phyloP scores from a whole-genome alignment of 2,797 vertebrate species.

The Tragelaphus eurycerus region DNA sequence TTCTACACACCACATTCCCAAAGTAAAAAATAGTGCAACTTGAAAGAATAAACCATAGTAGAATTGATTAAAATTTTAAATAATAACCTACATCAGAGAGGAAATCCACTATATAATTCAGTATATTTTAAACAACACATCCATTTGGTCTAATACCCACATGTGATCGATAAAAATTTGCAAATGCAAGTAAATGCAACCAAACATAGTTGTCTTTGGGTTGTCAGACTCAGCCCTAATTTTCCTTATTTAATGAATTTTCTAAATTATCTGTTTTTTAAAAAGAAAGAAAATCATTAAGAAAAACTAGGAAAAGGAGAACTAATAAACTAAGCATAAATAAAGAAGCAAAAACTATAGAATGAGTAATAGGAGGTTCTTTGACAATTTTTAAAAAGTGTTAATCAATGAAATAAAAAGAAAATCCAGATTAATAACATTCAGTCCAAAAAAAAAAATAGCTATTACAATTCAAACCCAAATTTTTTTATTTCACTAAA shows the following conservation, averaged over 20 bases:
- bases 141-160: neutral
- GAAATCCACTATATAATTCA: neutral
- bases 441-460: neutral
- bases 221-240: neutral
- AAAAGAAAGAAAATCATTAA: neutral
- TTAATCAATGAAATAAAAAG: no score
- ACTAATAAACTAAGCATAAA: neutral
- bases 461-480: neutral
- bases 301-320: neutral
- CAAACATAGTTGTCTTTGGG: neutral
- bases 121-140: neutral
- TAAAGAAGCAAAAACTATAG: neutral
- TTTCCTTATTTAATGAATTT: constrained; percentile 31
- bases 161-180: neutral
- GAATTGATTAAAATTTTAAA: neutral
- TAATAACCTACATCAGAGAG: neutral
- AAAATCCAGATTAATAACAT: neutral
- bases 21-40: neutral
- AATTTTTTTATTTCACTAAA: constrained; percentile 10
- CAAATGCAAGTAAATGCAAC: neutral
- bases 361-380: neutral
- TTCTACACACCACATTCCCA: neutral
- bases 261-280: constrained; percentile 5
- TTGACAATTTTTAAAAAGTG: neutral
- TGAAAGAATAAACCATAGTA: neutral